Evolutionary conservation across 2,888 invertebrate species (phyloP).

Genomic region (Rhimphoctona megacephalus): DNA sequence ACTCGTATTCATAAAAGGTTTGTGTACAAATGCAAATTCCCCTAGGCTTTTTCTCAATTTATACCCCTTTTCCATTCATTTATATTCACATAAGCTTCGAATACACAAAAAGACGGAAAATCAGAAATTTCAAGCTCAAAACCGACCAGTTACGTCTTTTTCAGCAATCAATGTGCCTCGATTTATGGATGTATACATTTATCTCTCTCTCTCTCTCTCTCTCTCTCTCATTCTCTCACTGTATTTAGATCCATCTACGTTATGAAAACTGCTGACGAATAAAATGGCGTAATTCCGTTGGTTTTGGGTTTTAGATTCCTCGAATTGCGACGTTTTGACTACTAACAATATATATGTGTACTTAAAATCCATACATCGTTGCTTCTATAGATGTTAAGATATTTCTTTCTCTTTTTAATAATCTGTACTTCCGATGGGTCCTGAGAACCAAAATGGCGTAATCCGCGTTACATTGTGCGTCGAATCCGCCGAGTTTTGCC

Average conservation of each 20-base stretch:
- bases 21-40: neutral
- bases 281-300: constrained; percentile 9
- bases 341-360: neutral
- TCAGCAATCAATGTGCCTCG: neutral
- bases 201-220: neutral
- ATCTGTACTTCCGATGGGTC: neutral
- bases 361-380: neutral
- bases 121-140: neutral
- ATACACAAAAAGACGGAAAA: neutral
- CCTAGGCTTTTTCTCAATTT: constrained; percentile 6
- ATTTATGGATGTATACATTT: neutral
- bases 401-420: neutral
- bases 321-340: constrained; percentile 10
- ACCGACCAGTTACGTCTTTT: neutral
- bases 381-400: neutral
- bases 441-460: constrained; percentile 22
- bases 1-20: neutral
- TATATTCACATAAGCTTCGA: neutral
- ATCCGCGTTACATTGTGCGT: neutral
- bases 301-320: neutral
- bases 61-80: constrained; percentile 53
- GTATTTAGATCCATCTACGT: constrained; percentile 14
- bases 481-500: neutral
- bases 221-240: neutral
- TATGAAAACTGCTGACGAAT: constrained; percentile 11